phyloP scores from a whole-genome alignment of 2,797 vertebrate genomes.

The Gymnocypris eckloni region DNA sequence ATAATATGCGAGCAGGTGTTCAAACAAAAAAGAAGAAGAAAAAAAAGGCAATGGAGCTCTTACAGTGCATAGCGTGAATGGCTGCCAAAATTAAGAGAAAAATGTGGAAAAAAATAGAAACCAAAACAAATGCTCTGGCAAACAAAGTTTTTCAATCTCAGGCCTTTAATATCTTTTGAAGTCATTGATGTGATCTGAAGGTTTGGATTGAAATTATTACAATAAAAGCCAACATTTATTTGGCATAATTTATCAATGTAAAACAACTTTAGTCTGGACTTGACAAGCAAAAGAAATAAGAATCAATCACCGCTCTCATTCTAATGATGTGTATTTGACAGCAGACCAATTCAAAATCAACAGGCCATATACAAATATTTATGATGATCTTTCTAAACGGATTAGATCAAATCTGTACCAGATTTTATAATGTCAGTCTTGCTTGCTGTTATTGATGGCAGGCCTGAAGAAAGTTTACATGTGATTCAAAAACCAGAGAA shows the following conservation, averaged over 20 bases:
- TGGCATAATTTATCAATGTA: constrained; percentile 39
- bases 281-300: constrained; percentile 31
- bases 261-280: constrained; percentile 29
- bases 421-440: constrained; percentile 30
- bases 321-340: constrained; percentile 39
- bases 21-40: constrained; percentile 73
- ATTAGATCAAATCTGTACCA: constrained; percentile 33
- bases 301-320: constrained; percentile 28
- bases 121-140: constrained; percentile 67
- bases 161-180: constrained; percentile 54
- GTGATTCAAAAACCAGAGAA: background rate
- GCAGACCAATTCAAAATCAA: constrained; percentile 37
- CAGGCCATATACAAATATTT: constrained; percentile 38
- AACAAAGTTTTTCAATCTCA: constrained; percentile 68
- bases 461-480: constrained; percentile 22
- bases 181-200: constrained; percentile 40
- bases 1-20: constrained; percentile 82
- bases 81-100: constrained; percentile 61
- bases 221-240: constrained; percentile 47
- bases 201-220: constrained; percentile 38
- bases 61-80: constrained; percentile 69
- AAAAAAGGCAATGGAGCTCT: constrained; percentile 64
- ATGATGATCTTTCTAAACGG: constrained; percentile 26
- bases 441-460: constrained; percentile 31
- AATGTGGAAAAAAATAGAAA: constrained; percentile 62